Conservation (phyloP, 1,140 invertebrate species). For the Orussus abietinus region DNA sequence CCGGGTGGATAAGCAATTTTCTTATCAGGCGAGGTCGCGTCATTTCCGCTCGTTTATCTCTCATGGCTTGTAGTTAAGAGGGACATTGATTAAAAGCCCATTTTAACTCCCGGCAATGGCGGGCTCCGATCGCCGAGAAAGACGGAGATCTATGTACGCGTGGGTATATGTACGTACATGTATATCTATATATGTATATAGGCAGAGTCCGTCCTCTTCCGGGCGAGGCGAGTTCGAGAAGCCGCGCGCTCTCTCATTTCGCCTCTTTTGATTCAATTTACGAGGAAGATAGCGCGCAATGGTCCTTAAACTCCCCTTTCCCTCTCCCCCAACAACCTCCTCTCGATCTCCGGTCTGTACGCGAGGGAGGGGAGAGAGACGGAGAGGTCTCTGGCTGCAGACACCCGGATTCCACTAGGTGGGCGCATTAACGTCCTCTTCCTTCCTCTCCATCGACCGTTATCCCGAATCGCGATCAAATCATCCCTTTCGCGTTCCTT, state of each 20-base stretch:
- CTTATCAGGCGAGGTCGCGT: conserved; percentile 49
- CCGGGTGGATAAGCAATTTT: conserved; percentile 42
- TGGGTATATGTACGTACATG: too few species aligned
- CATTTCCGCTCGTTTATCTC: conserved; percentile 53
- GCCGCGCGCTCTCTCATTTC: conserved; percentile 28
- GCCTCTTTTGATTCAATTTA: conserved; percentile 50
- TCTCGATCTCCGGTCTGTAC: too few species aligned
- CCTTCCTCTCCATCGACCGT: conserved; percentile 8
- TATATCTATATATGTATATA: too few species aligned
- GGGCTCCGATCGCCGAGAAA: too few species aligned
- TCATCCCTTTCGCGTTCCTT: conserved; percentile 30
- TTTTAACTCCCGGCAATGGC: conserved; percentile 44
- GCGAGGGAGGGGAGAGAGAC: too few species aligned
- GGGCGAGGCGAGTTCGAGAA: too few species aligned
- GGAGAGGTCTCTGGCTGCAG: too few species aligned
- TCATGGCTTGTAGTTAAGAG: conserved; percentile 41
- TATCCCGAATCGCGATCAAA: conserved; percentile 42
- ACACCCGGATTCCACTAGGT: too few species aligned
- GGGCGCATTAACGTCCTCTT: conserved; percentile 24
- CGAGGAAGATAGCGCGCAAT: conserved; percentile 42
- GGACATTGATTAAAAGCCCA: conserved; percentile 49
- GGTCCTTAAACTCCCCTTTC: conserved; percentile 23
- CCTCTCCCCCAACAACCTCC: conserved; percentile 17
- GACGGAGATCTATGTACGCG: too few species aligned
- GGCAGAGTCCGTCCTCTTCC: conserved; percentile 5